Base-by-base conservation (phyloP, 2,888 invertebrate genomes). In the Drosophila peninsularis region DNA sequence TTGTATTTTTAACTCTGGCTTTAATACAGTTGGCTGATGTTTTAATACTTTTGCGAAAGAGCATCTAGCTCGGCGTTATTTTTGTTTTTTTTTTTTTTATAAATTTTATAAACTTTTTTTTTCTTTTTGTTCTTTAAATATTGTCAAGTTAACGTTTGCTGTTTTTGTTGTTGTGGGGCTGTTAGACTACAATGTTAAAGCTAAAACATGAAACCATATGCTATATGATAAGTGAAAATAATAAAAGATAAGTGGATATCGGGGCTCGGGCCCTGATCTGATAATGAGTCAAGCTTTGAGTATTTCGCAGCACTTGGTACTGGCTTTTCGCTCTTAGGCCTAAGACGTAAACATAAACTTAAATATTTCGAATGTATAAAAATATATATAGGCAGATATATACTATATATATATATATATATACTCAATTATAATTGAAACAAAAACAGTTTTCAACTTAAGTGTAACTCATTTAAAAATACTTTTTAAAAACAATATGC, bases 301-400 rank as follows among this genome's bases (percentile, higher is more conserved):
- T 84, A 84, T 88, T 85, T 71, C 63, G 71, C 83, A 84, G 83
- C 80, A 84, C 83, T 84, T 88, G 88, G 83, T 84, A 84, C 83
- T 85, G 83, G 83, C 24, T 37, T 45, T 30, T 39, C 45, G 65
- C 75, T 66, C 47, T 32, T 47, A 17, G 11, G 56, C 63, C 62
- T 74, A 57, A 41, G 61, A 58, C 47, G 45, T 72, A 64, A 71
- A 58, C 49, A 41, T 70, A 64, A 71, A 58, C 49, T 41, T 70
- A 65, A 56, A 44, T 47, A 57, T 37, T 56, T 55, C 53, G 53
- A 70, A 69, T 62, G 50, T 55, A 47, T 71, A 54, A 41, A 58
- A 57, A 66, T 39, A 58, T 53, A 71, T 27, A 24, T 17, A 53
- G 13, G 45, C 24, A 17, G 36, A 37, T 42, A 45, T 24, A 50